Evolutionary conservation across 2,797 vertebrate genomes (phyloP).

Genomic region (Peromyscus attwateri): DNA sequence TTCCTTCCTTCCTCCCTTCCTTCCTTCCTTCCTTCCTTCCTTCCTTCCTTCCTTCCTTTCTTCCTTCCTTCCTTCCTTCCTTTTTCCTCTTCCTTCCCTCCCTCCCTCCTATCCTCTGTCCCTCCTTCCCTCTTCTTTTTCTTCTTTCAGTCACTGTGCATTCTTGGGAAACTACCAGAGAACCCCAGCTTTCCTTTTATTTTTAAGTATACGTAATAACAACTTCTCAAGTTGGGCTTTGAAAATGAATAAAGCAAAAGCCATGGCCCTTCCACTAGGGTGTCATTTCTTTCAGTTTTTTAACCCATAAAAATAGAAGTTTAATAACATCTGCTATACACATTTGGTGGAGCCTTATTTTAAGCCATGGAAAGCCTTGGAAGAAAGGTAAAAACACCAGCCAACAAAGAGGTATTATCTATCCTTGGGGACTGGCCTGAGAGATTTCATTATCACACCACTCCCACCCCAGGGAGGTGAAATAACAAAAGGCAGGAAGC

Average conservation of each 20-base stretch:
- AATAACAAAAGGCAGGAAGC: neutral
- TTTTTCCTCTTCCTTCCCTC: neutral
- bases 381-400: neutral
- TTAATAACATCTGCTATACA: neutral
- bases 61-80: neutral
- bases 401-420: neutral
- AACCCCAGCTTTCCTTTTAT: neutral
- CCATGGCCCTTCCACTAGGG: neutral
- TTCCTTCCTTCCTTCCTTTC: neutral
- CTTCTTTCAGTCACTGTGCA: neutral
- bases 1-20: accelerated
- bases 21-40: too few relatives aligned
- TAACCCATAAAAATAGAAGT: constrained; percentile 25
- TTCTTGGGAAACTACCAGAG: constrained; percentile 10
- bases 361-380: neutral
- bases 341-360: neutral
- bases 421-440: neutral
- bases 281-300: neutral
- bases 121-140: neutral
- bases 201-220: constrained; percentile 9
- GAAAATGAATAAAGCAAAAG: constrained; percentile 33
- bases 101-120: too few relatives aligned
- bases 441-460: constrained; percentile 10
- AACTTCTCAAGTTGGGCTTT: constrained; percentile 28
- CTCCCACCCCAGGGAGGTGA: neutral